A percentile compares a stretch with the other conserved stretches of the same genome.
Evolutionary conservation across 2,888 invertebrate genomes (phyloP).

Genomic region (Lithophane leautieri): DNA sequence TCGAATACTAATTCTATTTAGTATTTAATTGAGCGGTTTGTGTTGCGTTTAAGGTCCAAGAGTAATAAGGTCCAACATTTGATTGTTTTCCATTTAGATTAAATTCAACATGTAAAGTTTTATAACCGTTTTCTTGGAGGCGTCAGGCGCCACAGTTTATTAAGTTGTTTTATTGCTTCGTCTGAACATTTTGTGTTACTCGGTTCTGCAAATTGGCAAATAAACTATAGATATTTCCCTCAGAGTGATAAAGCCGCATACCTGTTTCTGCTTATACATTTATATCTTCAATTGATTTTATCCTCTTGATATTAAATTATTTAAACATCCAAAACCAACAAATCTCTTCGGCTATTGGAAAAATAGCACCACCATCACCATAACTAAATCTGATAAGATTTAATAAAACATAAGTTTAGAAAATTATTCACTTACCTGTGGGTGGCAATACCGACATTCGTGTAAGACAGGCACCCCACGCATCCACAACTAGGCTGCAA

Average conservation of each 20-base stretch:
- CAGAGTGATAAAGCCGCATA: background rate
- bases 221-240: background rate
- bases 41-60: slow-evolving; percentile 6
- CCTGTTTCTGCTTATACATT: background rate
- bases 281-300: background rate
- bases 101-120: slow-evolving; percentile 63
- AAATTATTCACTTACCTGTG: slow-evolving; percentile 64
- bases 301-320: background rate
- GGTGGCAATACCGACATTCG: slow-evolving; percentile 70
- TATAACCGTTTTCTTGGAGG: slow-evolving; percentile 68
- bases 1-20: slow-evolving; percentile 13
- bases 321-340: background rate
- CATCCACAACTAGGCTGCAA: slow-evolving; percentile 67
- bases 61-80: slow-evolving; percentile 35
- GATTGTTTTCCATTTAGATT: slow-evolving; percentile 61
- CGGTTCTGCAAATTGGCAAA: slow-evolving; percentile 61
- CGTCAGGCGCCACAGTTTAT: slow-evolving; percentile 64
- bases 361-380: background rate
- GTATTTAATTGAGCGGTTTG: slow-evolving; percentile 11
- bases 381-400: background rate
- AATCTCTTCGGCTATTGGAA: background rate
- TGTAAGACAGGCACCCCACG: slow-evolving; percentile 75
- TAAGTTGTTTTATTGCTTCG: slow-evolving; percentile 71
- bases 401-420: slow-evolving; percentile 13
- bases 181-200: slow-evolving; percentile 67